phyloP scores from a whole-genome alignment of 2,888 invertebrate species.

The Leptinotarsa rubiginosa region DNA sequence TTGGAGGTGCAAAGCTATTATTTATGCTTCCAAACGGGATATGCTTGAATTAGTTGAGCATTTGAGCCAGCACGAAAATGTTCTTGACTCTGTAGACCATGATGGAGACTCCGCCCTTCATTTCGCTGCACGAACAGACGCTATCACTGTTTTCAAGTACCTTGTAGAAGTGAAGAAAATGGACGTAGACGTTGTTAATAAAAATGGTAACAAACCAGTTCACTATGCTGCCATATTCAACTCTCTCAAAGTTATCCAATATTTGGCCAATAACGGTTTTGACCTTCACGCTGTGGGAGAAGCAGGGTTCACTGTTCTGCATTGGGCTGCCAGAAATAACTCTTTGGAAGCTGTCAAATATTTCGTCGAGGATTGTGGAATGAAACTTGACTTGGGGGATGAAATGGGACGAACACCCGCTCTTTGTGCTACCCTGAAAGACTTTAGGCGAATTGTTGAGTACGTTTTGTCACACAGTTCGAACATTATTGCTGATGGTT shows the following conservation, averaged over 20 bases:
- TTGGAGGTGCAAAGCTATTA: neutral
- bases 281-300: neutral
- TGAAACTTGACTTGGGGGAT: neutral
- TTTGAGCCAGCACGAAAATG: neutral
- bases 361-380: conserved; percentile 17
- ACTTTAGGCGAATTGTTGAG: neutral
- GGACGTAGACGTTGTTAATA: neutral
- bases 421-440: neutral
- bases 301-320: conserved; percentile 18
- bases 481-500: neutral
- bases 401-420: neutral
- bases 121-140: neutral
- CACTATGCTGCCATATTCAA: conserved; percentile 12
- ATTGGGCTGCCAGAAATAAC: conserved; percentile 21
- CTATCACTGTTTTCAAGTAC: neutral
- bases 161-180: neutral
- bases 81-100: neutral
- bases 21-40: neutral
- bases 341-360: conserved; percentile 24
- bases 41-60: neutral
- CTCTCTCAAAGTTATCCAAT: conserved; percentile 15
- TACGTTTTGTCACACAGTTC: neutral
- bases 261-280: neutral
- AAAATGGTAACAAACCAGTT: conserved; percentile 12
- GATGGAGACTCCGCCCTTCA: neutral